Conservation (phyloP, 1,140 invertebrate genomes). For the Chelonus insularis region DNA sequence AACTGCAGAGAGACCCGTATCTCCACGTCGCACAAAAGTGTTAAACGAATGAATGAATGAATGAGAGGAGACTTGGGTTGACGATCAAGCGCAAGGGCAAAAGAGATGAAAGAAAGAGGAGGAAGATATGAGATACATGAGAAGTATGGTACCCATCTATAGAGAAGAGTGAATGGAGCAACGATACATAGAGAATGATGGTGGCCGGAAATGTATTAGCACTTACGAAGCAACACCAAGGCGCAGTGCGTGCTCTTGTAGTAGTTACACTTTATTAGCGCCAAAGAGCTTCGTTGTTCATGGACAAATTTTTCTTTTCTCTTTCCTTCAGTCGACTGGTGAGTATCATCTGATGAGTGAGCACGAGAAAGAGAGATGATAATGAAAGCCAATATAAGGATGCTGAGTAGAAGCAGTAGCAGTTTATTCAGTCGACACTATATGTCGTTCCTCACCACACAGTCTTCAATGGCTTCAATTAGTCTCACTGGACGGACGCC, state of each 20-base stretch:
- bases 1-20: conserved; percentile 48
- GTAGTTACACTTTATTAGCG: no score
- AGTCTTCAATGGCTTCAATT: conserved; percentile 59
- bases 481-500: conserved; percentile 44
- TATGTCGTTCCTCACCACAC: conserved; percentile 40
- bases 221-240: no score
- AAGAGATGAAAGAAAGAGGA: conserved; percentile 29
- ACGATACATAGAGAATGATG: conserved; percentile 2
- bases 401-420: neutral
- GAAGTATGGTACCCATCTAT: neutral
- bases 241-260: no score
- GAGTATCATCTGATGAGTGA: neutral
- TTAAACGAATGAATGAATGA: conserved; percentile 54
- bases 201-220: no score
- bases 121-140: conserved; percentile 25
- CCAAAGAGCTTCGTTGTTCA: no score
- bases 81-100: conserved; percentile 27
- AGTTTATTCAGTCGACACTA: neutral
- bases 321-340: neutral
- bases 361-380: neutral
- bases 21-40: conserved; percentile 52
- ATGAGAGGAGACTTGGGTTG: conserved; percentile 39
- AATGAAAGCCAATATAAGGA: neutral
- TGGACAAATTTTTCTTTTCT: no score
- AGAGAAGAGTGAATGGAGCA: conserved; percentile 18